Base-by-base conservation (phyloP, 2,888 invertebrate genomes). In the Andricus curvator region DNA sequence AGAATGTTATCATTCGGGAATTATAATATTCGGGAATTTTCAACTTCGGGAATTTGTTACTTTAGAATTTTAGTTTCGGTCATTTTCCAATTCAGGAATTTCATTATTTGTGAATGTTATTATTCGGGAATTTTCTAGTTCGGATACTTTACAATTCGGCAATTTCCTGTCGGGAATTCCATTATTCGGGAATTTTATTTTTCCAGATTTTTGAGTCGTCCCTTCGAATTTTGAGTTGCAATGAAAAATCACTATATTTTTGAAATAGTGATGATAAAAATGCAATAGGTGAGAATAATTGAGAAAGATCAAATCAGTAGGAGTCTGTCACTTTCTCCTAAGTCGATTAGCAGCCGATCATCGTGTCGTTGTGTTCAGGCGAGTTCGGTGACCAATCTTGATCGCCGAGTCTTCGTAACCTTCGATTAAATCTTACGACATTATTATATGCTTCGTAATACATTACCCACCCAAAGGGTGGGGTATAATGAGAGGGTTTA, bases 341-440 rank as follows among this genome's bases (percentile, higher is more conserved):
- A 29, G 22, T 29, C 29, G 64, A 22, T 62, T 62, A 17, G 62
- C 64, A 29, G 64, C 22, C 60, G 29, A 64, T 64, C 25, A 64
- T 64, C 74, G 51, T 22, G 33, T 29, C 48, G 29, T 25, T 25
- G 29, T 25, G 25, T 51, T 70, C 51, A 70, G 51, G 37, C 22
- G 56, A 74, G 74, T 74, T 74, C 74, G 74, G 74, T 74, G 74
- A 74, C 74, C 74, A 74, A 56, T 56, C 37, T 74, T 74, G 33
- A 74, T 74, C 56, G 70, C 15, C 11, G 17, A 29, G 29, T 17
- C 29, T 64, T 29, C 15, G 64, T 64, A 64, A 74, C 74, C 51
- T 74, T 74, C 56, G 56, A 51, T 74, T 56, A 56, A 33, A 37
- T 74, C 74, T 74, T 74, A 56, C 74, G 56, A 33, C 74, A 74